Conservation (phyloP, 2,888 invertebrate genomes). For the Tridacna crocea region DNA sequence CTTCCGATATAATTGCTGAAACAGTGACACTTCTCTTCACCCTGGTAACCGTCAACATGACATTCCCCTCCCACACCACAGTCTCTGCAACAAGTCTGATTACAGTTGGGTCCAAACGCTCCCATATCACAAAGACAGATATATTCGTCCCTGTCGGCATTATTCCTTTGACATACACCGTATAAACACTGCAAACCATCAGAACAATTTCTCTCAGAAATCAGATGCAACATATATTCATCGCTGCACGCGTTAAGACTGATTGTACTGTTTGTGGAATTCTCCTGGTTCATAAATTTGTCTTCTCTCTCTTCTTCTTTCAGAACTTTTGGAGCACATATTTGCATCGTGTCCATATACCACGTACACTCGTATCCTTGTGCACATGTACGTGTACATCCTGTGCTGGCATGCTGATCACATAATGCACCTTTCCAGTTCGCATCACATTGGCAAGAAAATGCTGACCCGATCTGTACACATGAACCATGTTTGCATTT, state of each 20-base stretch:
- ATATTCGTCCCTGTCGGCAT: not conserved
- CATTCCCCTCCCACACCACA: constrained; percentile 33
- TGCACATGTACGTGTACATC: constrained; percentile 10
- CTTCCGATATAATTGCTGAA: constrained; percentile 24
- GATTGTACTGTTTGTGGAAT: not conserved
- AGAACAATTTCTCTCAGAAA: constrained; percentile 24
- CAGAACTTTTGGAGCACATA: not conserved
- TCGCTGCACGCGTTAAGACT: constrained; percentile 33
- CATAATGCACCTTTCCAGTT: constrained; percentile 19
- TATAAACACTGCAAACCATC: constrained; percentile 28
- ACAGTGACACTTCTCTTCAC: constrained; percentile 25
- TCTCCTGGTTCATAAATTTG: not conserved
- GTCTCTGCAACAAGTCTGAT: constrained; percentile 27
- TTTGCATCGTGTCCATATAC: constrained; percentile 21
- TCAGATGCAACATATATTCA: constrained; percentile 20
- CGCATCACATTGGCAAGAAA: constrained; percentile 20
- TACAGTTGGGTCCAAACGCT: constrained; percentile 23
- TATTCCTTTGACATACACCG: constrained; percentile 15
- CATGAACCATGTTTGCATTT: constrained; percentile 19
- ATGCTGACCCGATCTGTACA: not conserved
- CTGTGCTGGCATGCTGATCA: constrained; percentile 17
- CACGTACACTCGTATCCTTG: constrained; percentile 22
- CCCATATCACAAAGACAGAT: constrained; percentile 41
- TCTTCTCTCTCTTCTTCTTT: not conserved
- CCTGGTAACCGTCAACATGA: not conserved